Conservation (phyloP, 2,888 invertebrate species). For the Plagiodera versicolora region DNA sequence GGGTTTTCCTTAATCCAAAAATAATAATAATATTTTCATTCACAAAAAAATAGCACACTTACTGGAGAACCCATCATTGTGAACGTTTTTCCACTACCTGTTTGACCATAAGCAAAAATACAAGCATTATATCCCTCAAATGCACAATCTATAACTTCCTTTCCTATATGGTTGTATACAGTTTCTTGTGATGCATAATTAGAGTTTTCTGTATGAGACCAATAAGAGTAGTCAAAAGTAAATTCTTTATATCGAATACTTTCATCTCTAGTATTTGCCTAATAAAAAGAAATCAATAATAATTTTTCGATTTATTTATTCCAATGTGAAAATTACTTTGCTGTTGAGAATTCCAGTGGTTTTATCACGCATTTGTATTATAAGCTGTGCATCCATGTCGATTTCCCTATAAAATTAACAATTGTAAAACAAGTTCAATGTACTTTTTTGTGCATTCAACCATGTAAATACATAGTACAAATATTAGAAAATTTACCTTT, state of each 20-base stretch:
- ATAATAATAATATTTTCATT: neutral
- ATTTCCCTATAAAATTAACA: conserved; percentile 70
- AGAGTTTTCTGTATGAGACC: conserved; percentile 75
- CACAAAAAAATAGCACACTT: conserved; percentile 40
- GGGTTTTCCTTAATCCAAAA: conserved; percentile 67
- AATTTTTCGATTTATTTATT: no score
- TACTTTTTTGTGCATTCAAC: conserved; percentile 39
- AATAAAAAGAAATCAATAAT: no score
- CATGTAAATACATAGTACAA: conserved; percentile 24
- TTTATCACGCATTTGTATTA: conserved; percentile 85
- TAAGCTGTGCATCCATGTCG: conserved; percentile 80
- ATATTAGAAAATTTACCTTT: conserved; percentile 62
- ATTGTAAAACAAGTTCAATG: conserved; percentile 41
- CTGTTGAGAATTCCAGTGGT: conserved; percentile 76
- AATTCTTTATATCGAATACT: conserved; percentile 72
- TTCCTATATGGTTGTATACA: conserved; percentile 75
- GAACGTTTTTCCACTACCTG: conserved; percentile 88
- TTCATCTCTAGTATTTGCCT: conserved; percentile 53
- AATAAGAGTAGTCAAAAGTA: conserved; percentile 87
- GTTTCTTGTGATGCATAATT: conserved; percentile 82
- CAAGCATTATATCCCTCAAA: conserved; percentile 88
- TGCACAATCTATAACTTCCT: conserved; percentile 78
- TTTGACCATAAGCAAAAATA: conserved; percentile 90
- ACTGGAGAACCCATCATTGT: conserved; percentile 88
- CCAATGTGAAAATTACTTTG: conserved; percentile 58